Base-by-base conservation (phyloP, 2,888 invertebrate genomes). In the Microplitis manilae region DNA sequence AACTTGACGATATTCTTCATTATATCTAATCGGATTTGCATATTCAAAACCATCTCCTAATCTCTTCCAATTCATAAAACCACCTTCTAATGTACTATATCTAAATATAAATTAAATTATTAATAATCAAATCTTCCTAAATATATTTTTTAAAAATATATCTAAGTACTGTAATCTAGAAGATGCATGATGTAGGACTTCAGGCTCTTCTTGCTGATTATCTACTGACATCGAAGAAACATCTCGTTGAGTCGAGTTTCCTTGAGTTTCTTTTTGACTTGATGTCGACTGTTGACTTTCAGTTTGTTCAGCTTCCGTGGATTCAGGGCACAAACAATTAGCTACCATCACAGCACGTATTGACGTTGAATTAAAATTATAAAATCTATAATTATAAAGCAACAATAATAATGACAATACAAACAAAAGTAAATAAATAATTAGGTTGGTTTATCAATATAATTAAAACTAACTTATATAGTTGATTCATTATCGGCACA, bases 331-430 rank as follows among this genome's bases (percentile, higher is more conserved):
- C 73, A 92, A 87, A 87, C 95, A 95, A 87, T 94, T 93, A 0
- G 95, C 95, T 68, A 96, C 93, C 93, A 95, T 94, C 60, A 96
- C 92, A 6, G 94, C 93, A 69, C 96, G 92, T 64, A 96, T 93
- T 0, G 95, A 95, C 84, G 95, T 95, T 4, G 95, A 95, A 90
- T 95, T 96, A 30, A 93, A 91, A 89, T 96, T 96, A 87, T 95
- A 95, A 88, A 96, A 96, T 83, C 92, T 92, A 73, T 7, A 81
- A 68, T 30, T 17, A 73, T 65, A 8, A 73, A 15, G 50, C 59
- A 62, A 61, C 13, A 67, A 62, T 59, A 64, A 38, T 62, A 38
- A 61, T 38, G 40, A 6, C 20, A 15, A 50, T 59, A 70, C 60
- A 2, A 60, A 38, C n/a, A 30, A 62, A 15, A 15, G 15, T 17